These are phyloP conservation scores for Athetis lepigone DNA, from an alignment of 2,888 invertebrate species.

Conservation along the genomic window DNA sequence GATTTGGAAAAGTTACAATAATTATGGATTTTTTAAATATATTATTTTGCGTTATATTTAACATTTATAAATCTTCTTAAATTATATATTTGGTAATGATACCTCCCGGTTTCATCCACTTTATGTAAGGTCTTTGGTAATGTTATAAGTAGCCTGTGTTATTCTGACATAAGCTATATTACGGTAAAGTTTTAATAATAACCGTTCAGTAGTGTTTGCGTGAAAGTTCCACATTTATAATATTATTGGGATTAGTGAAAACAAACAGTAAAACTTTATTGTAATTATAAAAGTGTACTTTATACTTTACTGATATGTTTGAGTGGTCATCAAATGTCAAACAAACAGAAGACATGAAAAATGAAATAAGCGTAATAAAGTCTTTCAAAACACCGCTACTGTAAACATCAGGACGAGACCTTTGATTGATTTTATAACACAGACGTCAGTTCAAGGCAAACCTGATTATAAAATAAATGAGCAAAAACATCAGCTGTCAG, in stretches of 20 bases:
- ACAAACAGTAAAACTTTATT: not conserved
- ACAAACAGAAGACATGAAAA: slow-evolving; percentile 1
- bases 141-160: no score
- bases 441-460: slow-evolving; percentile 35
- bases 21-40: slow-evolving; percentile 19
- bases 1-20: slow-evolving; percentile 13
- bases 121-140: no score
- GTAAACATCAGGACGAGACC: slow-evolving; percentile 23
- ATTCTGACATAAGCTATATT: no score
- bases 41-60: not conserved
- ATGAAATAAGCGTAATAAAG: slow-evolving; percentile 13
- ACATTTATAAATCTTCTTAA: not conserved
- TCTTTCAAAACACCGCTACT: slow-evolving; percentile 16
- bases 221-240: no score
- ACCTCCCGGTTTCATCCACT: not conserved
- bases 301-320: slow-evolving; percentile 8
- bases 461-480: slow-evolving; percentile 32
- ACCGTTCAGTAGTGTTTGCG: no score
- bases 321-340: not conserved
- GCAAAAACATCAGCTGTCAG: slow-evolving; percentile 46
- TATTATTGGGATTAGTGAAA: not conserved
- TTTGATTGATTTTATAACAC: slow-evolving; percentile 37
- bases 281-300: slow-evolving; percentile 10
- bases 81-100: not conserved
- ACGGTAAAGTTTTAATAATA: no score